A percentile compares a stretch with the other conserved stretches of the same genome.
Evolutionary conservation across 2,113 vertebrate species (phyloP).

Genomic region (Passer montanus): DNA sequence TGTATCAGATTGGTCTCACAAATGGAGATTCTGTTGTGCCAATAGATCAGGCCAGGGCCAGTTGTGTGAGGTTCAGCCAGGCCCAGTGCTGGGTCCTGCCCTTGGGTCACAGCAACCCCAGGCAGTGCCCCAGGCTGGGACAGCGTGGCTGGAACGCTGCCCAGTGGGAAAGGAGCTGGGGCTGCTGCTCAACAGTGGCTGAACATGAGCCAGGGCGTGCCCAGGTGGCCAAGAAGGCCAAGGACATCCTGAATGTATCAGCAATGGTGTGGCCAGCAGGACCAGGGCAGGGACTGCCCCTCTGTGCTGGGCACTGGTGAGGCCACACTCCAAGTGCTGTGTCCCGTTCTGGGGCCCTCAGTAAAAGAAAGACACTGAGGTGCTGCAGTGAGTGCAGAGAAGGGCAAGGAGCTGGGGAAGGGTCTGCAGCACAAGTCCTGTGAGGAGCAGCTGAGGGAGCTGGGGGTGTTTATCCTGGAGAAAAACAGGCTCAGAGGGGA

Average conservation of each 20-base stretch:
- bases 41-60: fast-evolving
- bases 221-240: not conserved
- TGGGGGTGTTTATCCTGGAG: not conserved
- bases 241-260: not conserved
- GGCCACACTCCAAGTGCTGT: too few species aligned
- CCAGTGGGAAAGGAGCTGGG: fast-evolving
- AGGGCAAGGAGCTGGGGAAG: fast-evolving
- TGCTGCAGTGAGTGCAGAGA: not conserved
- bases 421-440: not conserved
- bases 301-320: not conserved
- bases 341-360: not conserved
- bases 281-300: not conserved
- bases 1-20: not conserved
- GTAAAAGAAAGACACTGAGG: not conserved
- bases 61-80: fast-evolving
- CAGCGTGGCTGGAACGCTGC: not conserved
- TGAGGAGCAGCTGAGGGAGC: not conserved
- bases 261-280: not conserved
- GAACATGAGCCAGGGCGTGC: not conserved
- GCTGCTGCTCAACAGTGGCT: fast-evolving
- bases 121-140: not conserved
- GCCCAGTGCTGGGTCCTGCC: not conserved
- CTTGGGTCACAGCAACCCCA: not conserved
- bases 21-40: not conserved
- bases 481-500: not conserved